Evolutionary conservation across 2,888 invertebrate species (phyloP).

Genomic region (Pycnomerus fuliginosus): DNA sequence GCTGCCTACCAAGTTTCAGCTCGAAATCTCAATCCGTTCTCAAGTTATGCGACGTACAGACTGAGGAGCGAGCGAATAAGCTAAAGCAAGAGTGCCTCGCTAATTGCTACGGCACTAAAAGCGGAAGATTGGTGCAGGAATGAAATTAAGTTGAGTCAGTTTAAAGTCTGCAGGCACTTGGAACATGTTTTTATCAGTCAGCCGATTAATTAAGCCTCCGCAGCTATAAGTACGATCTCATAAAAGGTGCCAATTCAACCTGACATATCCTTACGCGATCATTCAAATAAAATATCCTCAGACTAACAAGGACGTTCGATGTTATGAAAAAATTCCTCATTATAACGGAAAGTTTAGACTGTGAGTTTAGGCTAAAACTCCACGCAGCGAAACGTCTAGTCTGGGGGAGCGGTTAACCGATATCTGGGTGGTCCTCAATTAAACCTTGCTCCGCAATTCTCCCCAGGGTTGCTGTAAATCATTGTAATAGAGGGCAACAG

Average conservation of each 20-base stretch:
- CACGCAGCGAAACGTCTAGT: conserved; percentile 9
- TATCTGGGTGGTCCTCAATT: conserved; percentile 34
- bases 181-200: too few relatives aligned
- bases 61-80: too few relatives aligned
- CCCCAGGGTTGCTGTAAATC: conserved; percentile 33
- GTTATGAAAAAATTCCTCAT: conserved; percentile 30
- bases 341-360: conserved; percentile 20
- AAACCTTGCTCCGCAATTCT: conserved; percentile 28
- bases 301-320: conserved; percentile 29
- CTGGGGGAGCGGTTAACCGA: conserved; percentile 28
- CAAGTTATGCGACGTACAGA: too few relatives aligned
- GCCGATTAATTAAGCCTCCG: too few relatives aligned
- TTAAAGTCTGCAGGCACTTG: too few relatives aligned
- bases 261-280: conserved; percentile 12
- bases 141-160: too few relatives aligned
- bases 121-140: too few relatives aligned
- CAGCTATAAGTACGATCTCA: too few relatives aligned
- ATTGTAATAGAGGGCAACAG: conserved; percentile 31
- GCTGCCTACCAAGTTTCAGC: too few relatives aligned
- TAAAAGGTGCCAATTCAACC: conserved; percentile 18
- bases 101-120: too few relatives aligned
- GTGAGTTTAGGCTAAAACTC: conserved; percentile 8
- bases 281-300: conserved; percentile 24
- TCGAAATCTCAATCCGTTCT: too few relatives aligned
- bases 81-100: too few relatives aligned